phyloP scores from a whole-genome alignment of 1,140 invertebrate species.

The Manduca sexta region DNA sequence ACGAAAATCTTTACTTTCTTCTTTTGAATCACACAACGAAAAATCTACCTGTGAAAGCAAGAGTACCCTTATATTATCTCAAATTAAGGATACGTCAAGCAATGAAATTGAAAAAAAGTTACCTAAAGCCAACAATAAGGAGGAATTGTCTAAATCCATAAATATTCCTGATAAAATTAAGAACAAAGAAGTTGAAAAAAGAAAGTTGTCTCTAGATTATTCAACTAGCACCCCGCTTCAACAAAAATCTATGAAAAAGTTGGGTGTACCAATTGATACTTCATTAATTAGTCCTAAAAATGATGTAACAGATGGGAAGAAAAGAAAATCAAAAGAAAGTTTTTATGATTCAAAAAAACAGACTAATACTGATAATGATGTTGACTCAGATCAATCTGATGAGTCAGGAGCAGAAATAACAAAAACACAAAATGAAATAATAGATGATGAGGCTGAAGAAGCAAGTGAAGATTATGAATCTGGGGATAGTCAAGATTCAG shows the following conservation, averaged over 20 bases:
- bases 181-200: slow-evolving; percentile 34
- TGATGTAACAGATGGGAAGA: slow-evolving; percentile 14
- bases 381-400: slow-evolving; percentile 6
- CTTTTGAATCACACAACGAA: slow-evolving; percentile 22
- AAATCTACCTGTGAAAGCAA: slow-evolving; percentile 46
- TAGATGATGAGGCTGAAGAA: slow-evolving; percentile 54
- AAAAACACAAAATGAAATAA: slow-evolving; percentile 26
- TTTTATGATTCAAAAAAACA: slow-evolving; percentile 12
- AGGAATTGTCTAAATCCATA: slow-evolving; percentile 29
- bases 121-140: slow-evolving; percentile 21
- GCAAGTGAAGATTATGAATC: slow-evolving; percentile 60
- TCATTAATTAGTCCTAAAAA: slow-evolving; percentile 35
- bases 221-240: slow-evolving; percentile 56
- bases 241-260: slow-evolving; percentile 39
- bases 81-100: slow-evolving; percentile 42
- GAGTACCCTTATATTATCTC: slow-evolving; percentile 49
- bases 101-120: slow-evolving; percentile 33
- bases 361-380: neutral
- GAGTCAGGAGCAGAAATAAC: slow-evolving; percentile 24
- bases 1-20: slow-evolving; percentile 10
- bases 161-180: slow-evolving; percentile 30
- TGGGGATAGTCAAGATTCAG: slow-evolving; percentile 57
- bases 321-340: neutral
- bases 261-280: slow-evolving; percentile 38
- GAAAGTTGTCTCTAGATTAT: slow-evolving; percentile 41